Base-by-base conservation (phyloP, 2,113 vertebrate species). In the Psephotus haematonotus region DNA sequence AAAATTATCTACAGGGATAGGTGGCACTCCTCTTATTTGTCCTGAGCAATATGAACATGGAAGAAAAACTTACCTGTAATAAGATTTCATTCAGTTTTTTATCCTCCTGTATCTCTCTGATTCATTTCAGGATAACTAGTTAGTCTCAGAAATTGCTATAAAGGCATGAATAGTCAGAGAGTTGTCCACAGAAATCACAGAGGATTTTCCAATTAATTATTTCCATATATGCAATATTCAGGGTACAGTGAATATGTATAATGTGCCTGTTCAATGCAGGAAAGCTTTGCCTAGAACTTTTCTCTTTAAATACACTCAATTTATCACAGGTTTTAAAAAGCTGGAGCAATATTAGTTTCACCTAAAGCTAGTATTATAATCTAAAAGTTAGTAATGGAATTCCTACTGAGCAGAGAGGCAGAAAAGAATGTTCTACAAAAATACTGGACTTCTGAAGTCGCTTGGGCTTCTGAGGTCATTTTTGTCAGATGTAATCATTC, bases 281-380 rank as follows among this genome's bases (percentile, higher is more conserved):
- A 95, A 78, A 75, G 16, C 8, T 47, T 55, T 81, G 49, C 24
- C 77, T 87, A 50, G 72, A 90, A 71, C 31, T 71, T 84, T 92
- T 95, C 39, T 94, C 78, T 90, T 94, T 95, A 87, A 94, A 92
- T 84, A 90, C 43, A 53, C 13, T 85, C 39, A 78, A 53, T 95
- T 96, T 70, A 75, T 96, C 27, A 29, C 37, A 75, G 50, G 24
- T 65, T 81, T 82, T n/a, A 91, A 82, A 91, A 91, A 65, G 15
- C 28, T 62, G 18, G 27, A 84, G 43, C 35, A 88, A 55, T 80
- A 22, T 46, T 46, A 76, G 8, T 83, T 96, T 94, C 52, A 76
- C 23, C 62, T 62, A 64, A 89, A 69, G 23, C 75, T 82, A 52
- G 23, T 69, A 82, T 84, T 94, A 92, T 83, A 8, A 80, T 35